Evolutionary conservation across 2,113 vertebrate genomes (phyloP).

Genomic region (Oxyura jamaicensis): DNA sequence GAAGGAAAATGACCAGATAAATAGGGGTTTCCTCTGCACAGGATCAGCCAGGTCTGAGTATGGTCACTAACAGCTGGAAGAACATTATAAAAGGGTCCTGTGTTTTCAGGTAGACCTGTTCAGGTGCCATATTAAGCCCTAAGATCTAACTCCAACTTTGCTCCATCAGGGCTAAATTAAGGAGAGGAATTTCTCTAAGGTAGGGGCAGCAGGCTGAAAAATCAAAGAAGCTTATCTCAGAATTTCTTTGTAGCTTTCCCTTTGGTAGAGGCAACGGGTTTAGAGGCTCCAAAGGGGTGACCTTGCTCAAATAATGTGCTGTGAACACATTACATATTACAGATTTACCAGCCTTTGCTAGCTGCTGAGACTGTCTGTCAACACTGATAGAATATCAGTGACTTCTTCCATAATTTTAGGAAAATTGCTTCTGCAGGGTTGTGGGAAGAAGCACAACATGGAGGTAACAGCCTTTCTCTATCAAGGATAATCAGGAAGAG

Average conservation of each 20-base stretch:
- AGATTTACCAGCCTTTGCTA: background rate
- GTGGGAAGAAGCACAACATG: background rate
- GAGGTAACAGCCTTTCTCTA: background rate
- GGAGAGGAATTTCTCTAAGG: background rate
- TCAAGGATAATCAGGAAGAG: background rate
- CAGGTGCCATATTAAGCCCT: background rate
- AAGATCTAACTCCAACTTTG: background rate
- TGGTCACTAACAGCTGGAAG: background rate
- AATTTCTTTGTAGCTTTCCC: background rate
- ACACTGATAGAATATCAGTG: background rate
- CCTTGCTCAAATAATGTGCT: background rate
- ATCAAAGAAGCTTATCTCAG: background rate
- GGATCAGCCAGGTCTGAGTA: background rate
- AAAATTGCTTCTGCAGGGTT: background rate
- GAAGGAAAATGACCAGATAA: background rate
- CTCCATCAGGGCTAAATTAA: background rate
- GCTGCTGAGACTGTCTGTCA: background rate
- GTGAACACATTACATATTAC: too few species aligned
- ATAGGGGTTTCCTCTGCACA: background rate
- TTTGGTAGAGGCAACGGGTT: background rate
- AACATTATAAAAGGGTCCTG: background rate
- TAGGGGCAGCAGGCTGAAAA: background rate
- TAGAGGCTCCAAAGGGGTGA: background rate
- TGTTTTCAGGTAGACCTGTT: background rate
- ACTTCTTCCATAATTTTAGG: background rate